Evolutionary conservation across 2,888 invertebrate genomes (phyloP).

Genomic region (Bugula neritina): DNA sequence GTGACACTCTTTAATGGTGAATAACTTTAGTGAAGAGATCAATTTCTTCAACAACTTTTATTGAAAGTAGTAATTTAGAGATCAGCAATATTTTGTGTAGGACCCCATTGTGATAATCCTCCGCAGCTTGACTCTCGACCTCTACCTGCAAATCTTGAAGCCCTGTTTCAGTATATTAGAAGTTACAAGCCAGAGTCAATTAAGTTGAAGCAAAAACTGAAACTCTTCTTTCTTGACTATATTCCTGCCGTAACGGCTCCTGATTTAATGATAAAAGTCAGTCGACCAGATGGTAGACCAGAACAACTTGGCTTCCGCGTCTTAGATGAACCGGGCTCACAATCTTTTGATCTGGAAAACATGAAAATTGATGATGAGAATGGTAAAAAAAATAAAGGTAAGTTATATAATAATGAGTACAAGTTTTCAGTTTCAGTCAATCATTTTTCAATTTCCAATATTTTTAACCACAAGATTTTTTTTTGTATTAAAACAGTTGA

Average conservation of each 20-base stretch:
- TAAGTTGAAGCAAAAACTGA: conserved; percentile 79
- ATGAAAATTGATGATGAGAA: too few species aligned
- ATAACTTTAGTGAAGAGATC: too few species aligned
- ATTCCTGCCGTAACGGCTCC: conserved; percentile 97
- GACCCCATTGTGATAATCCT: conserved; percentile 73
- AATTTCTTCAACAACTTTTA: too few species aligned
- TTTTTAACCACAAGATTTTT: too few species aligned
- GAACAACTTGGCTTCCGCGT: conserved; percentile 68
- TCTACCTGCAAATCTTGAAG: conserved; percentile 77
- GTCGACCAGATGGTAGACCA: conserved; percentile 66
- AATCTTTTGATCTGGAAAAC: conserved; percentile 85
- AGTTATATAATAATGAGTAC: too few species aligned
- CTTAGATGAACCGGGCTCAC: conserved; percentile 89
- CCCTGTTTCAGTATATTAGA: conserved; percentile 85
- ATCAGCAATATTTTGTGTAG: conserved; percentile 33
- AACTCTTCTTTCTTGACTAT: conserved; percentile 92
- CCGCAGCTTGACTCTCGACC: conserved; percentile 75
- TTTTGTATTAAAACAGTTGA: too few species aligned
- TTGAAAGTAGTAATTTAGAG: too few species aligned
- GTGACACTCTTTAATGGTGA: too few species aligned
- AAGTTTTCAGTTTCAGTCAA: too few species aligned
- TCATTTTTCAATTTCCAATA: too few species aligned
- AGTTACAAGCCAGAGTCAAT: conserved; percentile 88
- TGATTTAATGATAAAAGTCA: conserved; percentile 89
- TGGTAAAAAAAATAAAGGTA: too few species aligned